Evolutionary conservation across 2,113 vertebrate species (phyloP).

Genomic region (Sphyrna mokarran): DNA sequence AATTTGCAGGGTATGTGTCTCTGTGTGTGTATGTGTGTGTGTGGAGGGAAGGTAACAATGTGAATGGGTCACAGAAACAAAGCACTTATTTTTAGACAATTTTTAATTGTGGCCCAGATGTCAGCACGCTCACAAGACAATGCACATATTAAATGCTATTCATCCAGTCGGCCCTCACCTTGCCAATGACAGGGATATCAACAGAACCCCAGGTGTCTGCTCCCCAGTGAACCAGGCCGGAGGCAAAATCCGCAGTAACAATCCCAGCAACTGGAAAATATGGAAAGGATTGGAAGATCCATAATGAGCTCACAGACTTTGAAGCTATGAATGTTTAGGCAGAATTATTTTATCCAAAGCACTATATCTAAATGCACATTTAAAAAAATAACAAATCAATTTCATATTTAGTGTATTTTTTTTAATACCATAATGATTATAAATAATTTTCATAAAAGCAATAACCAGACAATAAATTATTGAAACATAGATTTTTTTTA

Average conservation of each 20-base stretch:
- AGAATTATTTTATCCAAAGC: neutral
- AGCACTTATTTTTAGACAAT: conserved; percentile 24
- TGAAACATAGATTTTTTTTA: neutral
- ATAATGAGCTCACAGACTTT: conserved; percentile 27
- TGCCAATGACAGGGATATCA: conserved; percentile 74
- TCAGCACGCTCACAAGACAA: conserved; percentile 33
- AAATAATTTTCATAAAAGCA: neutral
- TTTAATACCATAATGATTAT: neutral
- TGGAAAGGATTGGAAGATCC: conserved; percentile 35
- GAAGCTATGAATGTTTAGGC: neutral
- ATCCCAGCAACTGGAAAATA: conserved; percentile 63
- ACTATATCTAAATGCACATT: neutral
- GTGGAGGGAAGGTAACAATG: neutral
- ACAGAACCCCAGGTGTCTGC: conserved; percentile 72
- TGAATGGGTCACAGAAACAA: conserved; percentile 32
- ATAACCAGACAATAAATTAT: neutral
- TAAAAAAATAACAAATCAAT: neutral
- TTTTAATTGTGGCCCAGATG: conserved; percentile 37
- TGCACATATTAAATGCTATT: conserved; percentile 47
- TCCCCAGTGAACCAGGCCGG: conserved; percentile 65
- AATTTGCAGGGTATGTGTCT: conserved; percentile 17
- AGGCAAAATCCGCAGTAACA: conserved; percentile 72
- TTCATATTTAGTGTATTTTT: neutral
- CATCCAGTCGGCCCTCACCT: conserved; percentile 54
- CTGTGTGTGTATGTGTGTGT: neutral